phyloP scores from a whole-genome alignment of 2,113 vertebrate genomes.

The Scomber japonicus region DNA sequence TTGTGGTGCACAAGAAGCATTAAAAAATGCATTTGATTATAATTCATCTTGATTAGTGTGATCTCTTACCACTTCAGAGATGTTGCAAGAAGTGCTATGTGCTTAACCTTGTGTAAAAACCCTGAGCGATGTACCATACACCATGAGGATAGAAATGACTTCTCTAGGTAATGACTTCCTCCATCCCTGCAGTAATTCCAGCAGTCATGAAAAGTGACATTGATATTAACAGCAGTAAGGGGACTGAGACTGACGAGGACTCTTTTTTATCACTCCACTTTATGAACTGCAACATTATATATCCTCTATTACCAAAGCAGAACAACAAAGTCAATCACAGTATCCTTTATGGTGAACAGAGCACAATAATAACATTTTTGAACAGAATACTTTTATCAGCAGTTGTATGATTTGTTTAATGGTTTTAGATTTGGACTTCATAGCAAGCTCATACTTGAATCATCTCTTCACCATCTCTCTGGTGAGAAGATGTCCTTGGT shows the following conservation, averaged over 20 bases:
- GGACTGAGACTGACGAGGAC: slow-evolving; percentile 57
- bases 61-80: slow-evolving; percentile 39
- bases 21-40: neutral
- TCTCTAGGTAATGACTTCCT: slow-evolving; percentile 53
- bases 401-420: slow-evolving; percentile 40
- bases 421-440: slow-evolving; percentile 40
- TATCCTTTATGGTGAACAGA: slow-evolving; percentile 21
- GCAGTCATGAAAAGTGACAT: slow-evolving; percentile 62
- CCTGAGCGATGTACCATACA: neutral
- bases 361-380: slow-evolving; percentile 2
- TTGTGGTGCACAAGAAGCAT: neutral
- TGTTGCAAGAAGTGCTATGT: slow-evolving; percentile 15
- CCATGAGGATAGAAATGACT: slow-evolving; percentile 43
- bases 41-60: slow-evolving; percentile 38
- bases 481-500: slow-evolving; percentile 67
- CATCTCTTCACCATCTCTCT: slow-evolving; percentile 39
- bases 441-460: slow-evolving; percentile 9
- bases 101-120: slow-evolving; percentile 40
- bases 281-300: slow-evolving; percentile 44
- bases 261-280: slow-evolving; percentile 46
- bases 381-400: slow-evolving; percentile 10
- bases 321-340: slow-evolving; percentile 37
- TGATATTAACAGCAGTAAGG: slow-evolving; percentile 46
- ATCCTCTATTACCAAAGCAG: slow-evolving; percentile 19
- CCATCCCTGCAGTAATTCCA: slow-evolving; percentile 51